Evolutionary conservation across 2,797 vertebrate genomes (phyloP).

Genomic region (Halcyon smyrnensis): DNA sequence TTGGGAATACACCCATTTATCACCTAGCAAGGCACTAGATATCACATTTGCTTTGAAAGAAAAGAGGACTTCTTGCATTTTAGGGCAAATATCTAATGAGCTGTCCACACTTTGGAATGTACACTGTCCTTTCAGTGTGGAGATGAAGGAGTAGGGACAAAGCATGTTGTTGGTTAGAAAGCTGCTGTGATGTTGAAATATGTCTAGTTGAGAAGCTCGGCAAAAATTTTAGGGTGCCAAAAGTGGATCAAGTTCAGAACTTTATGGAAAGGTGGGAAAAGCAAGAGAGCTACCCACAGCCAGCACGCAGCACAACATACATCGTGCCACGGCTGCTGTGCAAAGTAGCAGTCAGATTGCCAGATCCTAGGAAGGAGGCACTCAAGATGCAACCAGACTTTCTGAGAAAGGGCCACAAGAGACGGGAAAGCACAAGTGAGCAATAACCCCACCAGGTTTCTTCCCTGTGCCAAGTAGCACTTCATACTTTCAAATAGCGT

Average conservation of each 20-base stretch:
- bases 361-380: background rate
- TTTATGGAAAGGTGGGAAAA: background rate
- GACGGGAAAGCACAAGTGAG: background rate
- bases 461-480: background rate
- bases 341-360: too few species aligned
- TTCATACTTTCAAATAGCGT: background rate
- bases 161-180: background rate
- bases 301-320: background rate
- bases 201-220: background rate
- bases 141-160: background rate
- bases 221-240: background rate
- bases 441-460: background rate
- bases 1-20: background rate
- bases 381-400: background rate
- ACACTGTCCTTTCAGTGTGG: background rate
- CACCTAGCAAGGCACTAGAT: background rate
- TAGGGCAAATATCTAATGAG: background rate
- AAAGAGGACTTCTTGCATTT: background rate
- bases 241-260: background rate
- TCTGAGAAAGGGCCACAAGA: background rate
- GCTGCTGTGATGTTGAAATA: background rate
- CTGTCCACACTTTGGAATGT: background rate
- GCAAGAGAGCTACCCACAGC: background rate
- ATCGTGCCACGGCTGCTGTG: rapidly evolving
- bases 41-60: background rate